phyloP scores from a whole-genome alignment of 1,140 invertebrate genomes.

The Uloborus diversus region DNA sequence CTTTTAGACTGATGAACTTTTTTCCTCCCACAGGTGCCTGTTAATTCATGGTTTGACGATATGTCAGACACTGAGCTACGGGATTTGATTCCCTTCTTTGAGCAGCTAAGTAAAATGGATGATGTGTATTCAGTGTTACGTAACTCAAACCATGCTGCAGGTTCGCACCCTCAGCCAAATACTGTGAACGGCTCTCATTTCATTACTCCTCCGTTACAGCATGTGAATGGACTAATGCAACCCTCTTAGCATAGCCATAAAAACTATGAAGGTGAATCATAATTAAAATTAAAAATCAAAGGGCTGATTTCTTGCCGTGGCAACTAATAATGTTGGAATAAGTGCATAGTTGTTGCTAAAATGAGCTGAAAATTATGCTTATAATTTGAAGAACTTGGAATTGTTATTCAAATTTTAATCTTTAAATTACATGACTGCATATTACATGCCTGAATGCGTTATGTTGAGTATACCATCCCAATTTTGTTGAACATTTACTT shows the following conservation, averaged over 20 bases:
- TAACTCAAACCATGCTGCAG: conserved; percentile 52
- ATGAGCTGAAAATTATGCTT: too few species aligned
- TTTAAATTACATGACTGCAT: too few species aligned
- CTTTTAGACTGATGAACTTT: neutral
- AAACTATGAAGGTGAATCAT: neutral
- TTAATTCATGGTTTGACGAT: conserved; percentile 97
- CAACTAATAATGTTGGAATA: conserved; percentile 14
- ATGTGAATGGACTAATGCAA: conserved; percentile 43
- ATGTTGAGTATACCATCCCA: too few species aligned
- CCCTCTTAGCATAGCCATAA: conserved; percentile 46
- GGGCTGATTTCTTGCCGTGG: conserved; percentile 23
- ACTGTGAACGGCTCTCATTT: conserved; percentile 36
- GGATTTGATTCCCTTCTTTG: conserved; percentile 95
- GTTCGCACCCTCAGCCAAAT: conserved; percentile 42
- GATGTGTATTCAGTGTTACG: conserved; percentile 88
- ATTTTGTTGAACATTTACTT: too few species aligned
- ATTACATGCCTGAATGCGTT: too few species aligned
- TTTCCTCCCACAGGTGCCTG: conserved; percentile 79
- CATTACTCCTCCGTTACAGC: conserved; percentile 27
- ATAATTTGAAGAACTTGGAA: too few species aligned
- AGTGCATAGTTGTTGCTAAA: neutral
- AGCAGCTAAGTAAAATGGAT: conserved; percentile 92
- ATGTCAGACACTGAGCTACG: conserved; percentile 93
- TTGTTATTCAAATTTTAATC: too few species aligned
- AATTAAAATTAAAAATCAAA: neutral